Conservation (phyloP, 2,113 vertebrate genomes). For the Heliornis fulica region DNA sequence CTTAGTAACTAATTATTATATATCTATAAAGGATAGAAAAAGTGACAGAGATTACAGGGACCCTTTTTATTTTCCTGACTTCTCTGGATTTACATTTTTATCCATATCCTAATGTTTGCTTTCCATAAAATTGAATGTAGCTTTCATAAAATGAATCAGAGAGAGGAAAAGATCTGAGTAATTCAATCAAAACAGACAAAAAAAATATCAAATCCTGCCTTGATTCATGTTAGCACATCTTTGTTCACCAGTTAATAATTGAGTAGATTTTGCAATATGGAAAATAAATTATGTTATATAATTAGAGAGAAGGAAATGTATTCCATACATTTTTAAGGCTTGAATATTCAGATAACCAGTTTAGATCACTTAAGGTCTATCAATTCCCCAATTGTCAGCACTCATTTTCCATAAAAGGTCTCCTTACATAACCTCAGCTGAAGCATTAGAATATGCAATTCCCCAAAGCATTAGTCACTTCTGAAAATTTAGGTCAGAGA, state of each 20-base stretch:
- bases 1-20: not conserved
- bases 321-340: not conserved
- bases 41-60: not conserved
- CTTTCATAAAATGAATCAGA: not conserved
- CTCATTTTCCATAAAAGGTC: not conserved
- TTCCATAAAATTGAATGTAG: not conserved
- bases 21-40: not conserved
- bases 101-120: not conserved
- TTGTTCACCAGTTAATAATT: not conserved
- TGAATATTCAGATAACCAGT: not conserved
- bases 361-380: conserved; percentile 1
- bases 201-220: not conserved
- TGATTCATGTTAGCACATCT: not conserved
- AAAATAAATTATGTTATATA: not conserved
- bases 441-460: not conserved
- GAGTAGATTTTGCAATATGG: not conserved
- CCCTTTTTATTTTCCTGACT: not conserved
- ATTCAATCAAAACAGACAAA: not conserved
- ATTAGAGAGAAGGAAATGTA: not conserved
- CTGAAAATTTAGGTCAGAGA: conserved; percentile 40
- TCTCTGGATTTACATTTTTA: not conserved
- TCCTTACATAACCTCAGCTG: conserved; percentile 14
- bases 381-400: not conserved
- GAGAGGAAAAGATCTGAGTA: not conserved
- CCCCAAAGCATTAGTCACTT: conserved; percentile 1